These are phyloP conservation scores for Ceyx erithaca DNA, from an alignment of 2,797 vertebrate species.

Conservation along the genomic window DNA sequence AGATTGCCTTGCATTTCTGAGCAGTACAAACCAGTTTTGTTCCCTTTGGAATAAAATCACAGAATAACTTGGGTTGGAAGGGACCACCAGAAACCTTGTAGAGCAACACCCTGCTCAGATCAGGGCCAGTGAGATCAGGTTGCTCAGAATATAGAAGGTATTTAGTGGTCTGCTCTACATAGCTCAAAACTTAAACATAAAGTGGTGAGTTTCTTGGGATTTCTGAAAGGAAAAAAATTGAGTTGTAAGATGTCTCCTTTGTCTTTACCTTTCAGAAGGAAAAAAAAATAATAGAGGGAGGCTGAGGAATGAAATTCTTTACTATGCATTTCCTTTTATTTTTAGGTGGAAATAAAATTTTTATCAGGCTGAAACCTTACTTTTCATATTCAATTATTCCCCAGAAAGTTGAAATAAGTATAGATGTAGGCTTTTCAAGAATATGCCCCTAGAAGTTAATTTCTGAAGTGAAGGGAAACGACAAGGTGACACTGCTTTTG, in stretches of 20 bases:
- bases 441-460: slow-evolving; percentile 28
- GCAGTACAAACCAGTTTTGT: not conserved
- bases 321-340: slow-evolving; percentile 31
- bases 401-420: slow-evolving; percentile 38
- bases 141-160: not conserved
- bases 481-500: slow-evolving; percentile 39
- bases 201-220: not conserved
- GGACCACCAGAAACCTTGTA: not conserved
- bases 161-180: not conserved
- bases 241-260: not conserved
- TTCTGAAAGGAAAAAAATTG: not conserved
- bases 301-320: not conserved
- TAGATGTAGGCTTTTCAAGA: slow-evolving; percentile 36
- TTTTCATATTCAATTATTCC: slow-evolving; percentile 43
- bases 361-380: slow-evolving; percentile 35
- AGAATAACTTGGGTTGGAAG: not conserved
- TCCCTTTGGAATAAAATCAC: not conserved
- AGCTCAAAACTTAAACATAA: not conserved
- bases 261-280: not conserved
- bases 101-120: not conserved
- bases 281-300: not conserved
- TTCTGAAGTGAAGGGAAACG: slow-evolving; percentile 17
- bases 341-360: slow-evolving; percentile 57
- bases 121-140: not conserved
- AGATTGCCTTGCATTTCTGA: not conserved